phyloP scores from a whole-genome alignment of 2,888 invertebrate species.

The Notodonta dromedarius region DNA sequence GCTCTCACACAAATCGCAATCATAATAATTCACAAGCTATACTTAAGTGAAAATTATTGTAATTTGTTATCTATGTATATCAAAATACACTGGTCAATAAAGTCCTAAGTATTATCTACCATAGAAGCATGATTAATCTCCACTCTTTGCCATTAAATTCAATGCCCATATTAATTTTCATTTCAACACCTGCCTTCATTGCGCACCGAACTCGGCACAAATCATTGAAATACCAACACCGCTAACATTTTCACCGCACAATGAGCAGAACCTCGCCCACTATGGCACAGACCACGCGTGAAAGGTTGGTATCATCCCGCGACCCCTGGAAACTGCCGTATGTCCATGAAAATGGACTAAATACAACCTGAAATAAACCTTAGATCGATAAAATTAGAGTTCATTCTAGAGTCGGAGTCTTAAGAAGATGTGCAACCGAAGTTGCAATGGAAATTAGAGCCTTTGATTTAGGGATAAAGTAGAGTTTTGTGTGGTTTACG shows the following conservation, averaged over 20 bases:
- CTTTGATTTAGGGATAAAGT: conserved; percentile 32
- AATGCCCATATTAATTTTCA: background rate
- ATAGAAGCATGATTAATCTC: too few relatives aligned
- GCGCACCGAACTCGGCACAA: background rate
- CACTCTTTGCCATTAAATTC: conserved; percentile 18
- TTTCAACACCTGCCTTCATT: background rate
- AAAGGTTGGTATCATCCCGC: conserved; percentile 83
- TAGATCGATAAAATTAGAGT: conserved; percentile 9
- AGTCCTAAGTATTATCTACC: too few relatives aligned
- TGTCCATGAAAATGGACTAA: conserved; percentile 32
- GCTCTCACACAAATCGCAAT: too few relatives aligned
- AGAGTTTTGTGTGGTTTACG: conserved; percentile 29
- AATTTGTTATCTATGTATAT: too few relatives aligned
- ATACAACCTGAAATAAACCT: conserved; percentile 19
- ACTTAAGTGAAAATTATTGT: too few relatives aligned
- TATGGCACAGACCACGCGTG: conserved; percentile 73
- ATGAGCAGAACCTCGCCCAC: conserved; percentile 52
- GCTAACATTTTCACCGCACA: conserved; percentile 23
- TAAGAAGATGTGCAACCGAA: conserved; percentile 22
- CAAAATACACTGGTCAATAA: too few relatives aligned
- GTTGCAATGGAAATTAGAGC: conserved; percentile 18
- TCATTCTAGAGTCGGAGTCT: conserved; percentile 14
- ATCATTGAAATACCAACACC: conserved; percentile 4
- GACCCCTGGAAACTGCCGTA: conserved; percentile 55
- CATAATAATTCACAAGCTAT: too few relatives aligned